These are phyloP conservation scores for Anastrepha obliqua DNA, from an alignment of 1,140 invertebrate species.

Conservation along the genomic window DNA sequence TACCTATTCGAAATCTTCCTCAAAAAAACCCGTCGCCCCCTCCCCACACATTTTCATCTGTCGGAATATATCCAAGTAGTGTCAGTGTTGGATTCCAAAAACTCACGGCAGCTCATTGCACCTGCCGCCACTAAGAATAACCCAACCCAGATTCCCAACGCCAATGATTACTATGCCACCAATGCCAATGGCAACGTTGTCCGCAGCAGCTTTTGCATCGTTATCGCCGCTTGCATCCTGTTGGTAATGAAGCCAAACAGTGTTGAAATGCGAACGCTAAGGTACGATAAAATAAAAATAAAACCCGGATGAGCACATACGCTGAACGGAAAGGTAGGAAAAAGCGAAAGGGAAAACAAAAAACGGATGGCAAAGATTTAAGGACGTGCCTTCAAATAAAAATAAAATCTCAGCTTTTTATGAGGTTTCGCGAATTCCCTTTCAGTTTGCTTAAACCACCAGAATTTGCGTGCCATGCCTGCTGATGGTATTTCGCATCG, in stretches of 20 bases:
- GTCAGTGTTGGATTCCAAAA: too few species aligned
- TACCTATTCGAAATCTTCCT: not conserved
- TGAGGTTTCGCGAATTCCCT: not conserved
- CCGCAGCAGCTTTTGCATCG: not conserved
- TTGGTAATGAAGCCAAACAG: constrained; percentile 12
- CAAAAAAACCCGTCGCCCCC: not conserved
- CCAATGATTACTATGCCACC: not conserved
- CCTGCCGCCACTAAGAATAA: not conserved
- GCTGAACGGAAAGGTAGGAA: not conserved
- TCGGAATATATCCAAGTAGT: too few species aligned
- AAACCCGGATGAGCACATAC: not conserved
- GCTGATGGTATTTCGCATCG: not conserved
- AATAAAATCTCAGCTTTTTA: constrained; percentile 44
- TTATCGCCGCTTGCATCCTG: not conserved
- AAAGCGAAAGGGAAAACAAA: not conserved
- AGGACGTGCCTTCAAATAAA: not conserved
- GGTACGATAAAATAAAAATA: not conserved
- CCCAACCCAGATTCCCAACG: not conserved
- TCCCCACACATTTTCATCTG: not conserved
- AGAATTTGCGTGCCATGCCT: not conserved
- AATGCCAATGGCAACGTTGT: not conserved
- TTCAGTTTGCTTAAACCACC: constrained; percentile 19
- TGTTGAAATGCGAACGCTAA: constrained; percentile 7
- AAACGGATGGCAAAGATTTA: not conserved
- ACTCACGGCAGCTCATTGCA: too few species aligned